phyloP scores from a whole-genome alignment of 2,888 invertebrate species.

The Nudaria mundana region DNA sequence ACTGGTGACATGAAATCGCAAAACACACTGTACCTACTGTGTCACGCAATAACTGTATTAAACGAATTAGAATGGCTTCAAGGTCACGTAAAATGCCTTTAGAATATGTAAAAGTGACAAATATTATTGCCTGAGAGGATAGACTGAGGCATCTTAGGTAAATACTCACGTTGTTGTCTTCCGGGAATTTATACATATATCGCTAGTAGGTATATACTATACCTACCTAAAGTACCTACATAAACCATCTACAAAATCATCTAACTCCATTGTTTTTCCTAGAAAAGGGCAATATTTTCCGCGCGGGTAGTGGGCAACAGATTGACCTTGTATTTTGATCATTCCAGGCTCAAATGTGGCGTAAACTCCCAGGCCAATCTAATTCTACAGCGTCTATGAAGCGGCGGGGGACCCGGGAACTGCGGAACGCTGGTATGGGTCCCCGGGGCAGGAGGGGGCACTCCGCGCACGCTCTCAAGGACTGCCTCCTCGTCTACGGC shows the following conservation, averaged over 20 bases:
- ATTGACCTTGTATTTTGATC: not conserved
- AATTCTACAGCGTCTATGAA: slow-evolving; percentile 76
- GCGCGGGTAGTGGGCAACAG: not conserved
- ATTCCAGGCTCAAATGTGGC: slow-evolving; percentile 53
- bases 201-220: no score
- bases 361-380: slow-evolving; percentile 79
- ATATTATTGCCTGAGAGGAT: no score
- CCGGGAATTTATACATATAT: no score
- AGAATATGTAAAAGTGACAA: no score
- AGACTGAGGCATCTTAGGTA: no score
- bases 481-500: slow-evolving; percentile 91
- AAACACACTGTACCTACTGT: not conserved
- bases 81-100: not conserved
- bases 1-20: slow-evolving; percentile 1
- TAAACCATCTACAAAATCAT: no score
- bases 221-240: no score
- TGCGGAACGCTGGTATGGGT: slow-evolving; percentile 61
- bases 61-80: slow-evolving; percentile 2
- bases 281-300: not conserved
- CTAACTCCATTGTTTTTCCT: no score
- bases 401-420: slow-evolving; percentile 65
- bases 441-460: slow-evolving; percentile 92
- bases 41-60: slow-evolving; percentile 5
- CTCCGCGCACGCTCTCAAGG: slow-evolving; percentile 88
- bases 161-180: no score